These are phyloP conservation scores for Dyspetes luteomarginatus DNA, from an alignment of 2,888 invertebrate genomes.

Conservation along the genomic window DNA sequence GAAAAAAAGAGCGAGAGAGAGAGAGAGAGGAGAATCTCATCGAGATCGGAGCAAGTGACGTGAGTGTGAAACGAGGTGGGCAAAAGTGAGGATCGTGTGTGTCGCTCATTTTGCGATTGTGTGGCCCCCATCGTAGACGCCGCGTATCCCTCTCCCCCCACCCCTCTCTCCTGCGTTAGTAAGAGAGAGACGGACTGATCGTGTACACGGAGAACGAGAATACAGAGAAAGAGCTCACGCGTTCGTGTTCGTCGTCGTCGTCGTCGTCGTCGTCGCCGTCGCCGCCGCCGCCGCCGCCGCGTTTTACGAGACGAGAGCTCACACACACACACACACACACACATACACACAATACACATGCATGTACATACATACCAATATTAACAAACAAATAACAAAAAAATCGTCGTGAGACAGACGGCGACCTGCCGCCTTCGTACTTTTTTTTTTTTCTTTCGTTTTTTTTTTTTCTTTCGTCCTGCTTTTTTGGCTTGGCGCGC, in stretches of 20 bases:
- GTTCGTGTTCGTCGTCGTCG: constrained; percentile 45
- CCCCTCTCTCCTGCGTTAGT: background rate
- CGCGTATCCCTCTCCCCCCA: constrained; percentile 58
- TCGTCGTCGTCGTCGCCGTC: constrained; percentile 52
- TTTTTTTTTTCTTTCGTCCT: constrained; percentile 68
- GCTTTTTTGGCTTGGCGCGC: too few species aligned
- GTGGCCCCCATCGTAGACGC: constrained; percentile 63
- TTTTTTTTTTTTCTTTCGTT: constrained; percentile 67
- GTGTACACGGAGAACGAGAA: constrained; percentile 13
- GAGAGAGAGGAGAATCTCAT: too few species aligned
- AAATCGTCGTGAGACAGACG: constrained; percentile 61
- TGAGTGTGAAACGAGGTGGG: constrained; percentile 72
- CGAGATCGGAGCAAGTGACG: constrained; percentile 71
- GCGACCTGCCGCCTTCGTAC: constrained; percentile 67
- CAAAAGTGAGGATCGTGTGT: constrained; percentile 67
- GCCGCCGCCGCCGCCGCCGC: constrained; percentile 54
- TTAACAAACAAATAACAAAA: constrained; percentile 34
- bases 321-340: constrained; percentile 49
- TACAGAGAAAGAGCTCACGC: constrained; percentile 52
- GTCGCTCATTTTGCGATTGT: constrained; percentile 68
- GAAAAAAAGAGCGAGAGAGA: background rate
- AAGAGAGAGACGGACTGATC: background rate
- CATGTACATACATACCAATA: constrained; percentile 69
- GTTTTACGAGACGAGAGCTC: constrained; percentile 38
- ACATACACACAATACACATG: too few species aligned